Evolutionary conservation across 2,888 invertebrate genomes (phyloP).

Genomic region (Orthosia gracilis): DNA sequence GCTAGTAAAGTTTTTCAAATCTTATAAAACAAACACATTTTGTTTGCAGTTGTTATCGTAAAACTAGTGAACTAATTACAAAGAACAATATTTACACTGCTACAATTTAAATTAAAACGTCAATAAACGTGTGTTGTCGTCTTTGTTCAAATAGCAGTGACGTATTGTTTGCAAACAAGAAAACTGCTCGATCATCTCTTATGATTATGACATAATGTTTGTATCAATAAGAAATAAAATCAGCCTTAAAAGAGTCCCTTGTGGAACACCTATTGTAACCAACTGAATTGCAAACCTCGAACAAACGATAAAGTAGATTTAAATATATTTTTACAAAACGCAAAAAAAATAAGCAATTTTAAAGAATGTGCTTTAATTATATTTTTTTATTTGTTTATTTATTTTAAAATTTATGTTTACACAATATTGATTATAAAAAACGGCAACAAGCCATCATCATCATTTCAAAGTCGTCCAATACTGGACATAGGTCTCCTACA

Average conservation of each 20-base stretch:
- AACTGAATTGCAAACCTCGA: not conserved
- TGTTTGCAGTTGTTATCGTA: not conserved
- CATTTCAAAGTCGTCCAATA: no score
- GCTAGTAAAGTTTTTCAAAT: not conserved
- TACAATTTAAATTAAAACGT: constrained; percentile 6
- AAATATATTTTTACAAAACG: no score
- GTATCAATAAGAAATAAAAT: not conserved
- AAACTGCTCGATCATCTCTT: constrained; percentile 14
- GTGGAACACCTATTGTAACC: not conserved
- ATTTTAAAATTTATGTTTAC: no score
- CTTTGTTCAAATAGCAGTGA: constrained; percentile 8
- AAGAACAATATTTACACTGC: constrained; percentile 1
- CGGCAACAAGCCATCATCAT: no score
- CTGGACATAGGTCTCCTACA: no score
- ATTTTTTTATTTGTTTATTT: no score
- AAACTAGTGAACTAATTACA: not conserved
- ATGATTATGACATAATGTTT: not conserved
- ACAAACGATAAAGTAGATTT: not conserved
- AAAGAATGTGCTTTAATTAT: no score
- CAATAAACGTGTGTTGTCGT: constrained; percentile 5
- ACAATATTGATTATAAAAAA: no score
- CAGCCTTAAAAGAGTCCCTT: not conserved
- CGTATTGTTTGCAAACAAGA: constrained; percentile 1
- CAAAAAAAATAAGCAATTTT: no score
- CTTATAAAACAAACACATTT: not conserved